Conservation (phyloP, 2,888 invertebrate species). For the Boloria selene region DNA sequence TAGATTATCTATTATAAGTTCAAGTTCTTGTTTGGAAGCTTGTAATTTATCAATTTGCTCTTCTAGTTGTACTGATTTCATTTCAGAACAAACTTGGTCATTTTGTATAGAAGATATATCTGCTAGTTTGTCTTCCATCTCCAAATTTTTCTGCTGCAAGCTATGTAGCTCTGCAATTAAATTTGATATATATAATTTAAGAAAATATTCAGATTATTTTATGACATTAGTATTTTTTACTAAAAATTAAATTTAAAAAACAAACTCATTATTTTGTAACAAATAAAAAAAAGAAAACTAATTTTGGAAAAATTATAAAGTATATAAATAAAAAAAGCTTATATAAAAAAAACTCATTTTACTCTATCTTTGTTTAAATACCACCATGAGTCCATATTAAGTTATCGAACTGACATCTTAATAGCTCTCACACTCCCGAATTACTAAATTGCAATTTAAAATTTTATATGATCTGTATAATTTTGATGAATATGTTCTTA, state of each 20-base stretch:
- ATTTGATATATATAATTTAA: slow-evolving; percentile 16
- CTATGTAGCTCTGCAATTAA: slow-evolving; percentile 76
- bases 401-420: too few relatives aligned
- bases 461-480: too few relatives aligned
- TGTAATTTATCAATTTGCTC: slow-evolving; percentile 86
- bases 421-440: too few relatives aligned
- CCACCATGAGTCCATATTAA: too few relatives aligned
- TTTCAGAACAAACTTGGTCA: slow-evolving; percentile 88
- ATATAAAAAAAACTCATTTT: not conserved
- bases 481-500: too few relatives aligned
- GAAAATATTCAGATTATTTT: not conserved
- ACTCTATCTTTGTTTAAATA: not conserved
- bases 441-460: too few relatives aligned
- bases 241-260: too few relatives aligned
- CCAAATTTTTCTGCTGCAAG: slow-evolving; percentile 83
- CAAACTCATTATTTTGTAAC: too few relatives aligned
- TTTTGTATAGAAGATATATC: slow-evolving; percentile 85
- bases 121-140: slow-evolving; percentile 83
- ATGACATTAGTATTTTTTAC: too few relatives aligned
- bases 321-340: too few relatives aligned
- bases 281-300: not conserved
- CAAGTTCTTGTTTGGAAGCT: slow-evolving; percentile 73
- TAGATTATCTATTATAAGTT: slow-evolving; percentile 74
- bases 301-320: too few relatives aligned
- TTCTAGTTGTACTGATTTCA: slow-evolving; percentile 89